phyloP scores from a whole-genome alignment of 2,797 vertebrate genomes.

The Brachymystax lenok region DNA sequence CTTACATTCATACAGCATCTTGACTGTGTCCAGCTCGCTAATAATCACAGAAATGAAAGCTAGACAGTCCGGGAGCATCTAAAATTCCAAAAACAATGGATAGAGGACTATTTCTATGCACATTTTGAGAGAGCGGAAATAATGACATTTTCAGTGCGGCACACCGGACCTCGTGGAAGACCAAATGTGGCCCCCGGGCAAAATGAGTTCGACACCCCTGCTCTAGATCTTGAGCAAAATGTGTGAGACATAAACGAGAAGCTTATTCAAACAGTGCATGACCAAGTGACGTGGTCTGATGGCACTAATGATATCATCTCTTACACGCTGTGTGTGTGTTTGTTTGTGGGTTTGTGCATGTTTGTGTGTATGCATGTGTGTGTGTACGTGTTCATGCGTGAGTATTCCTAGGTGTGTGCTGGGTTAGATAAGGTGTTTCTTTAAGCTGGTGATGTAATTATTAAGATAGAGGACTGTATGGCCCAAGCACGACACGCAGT shows the following conservation, averaged over 20 bases:
- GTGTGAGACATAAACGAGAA: not conserved
- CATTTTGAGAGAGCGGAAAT: no score
- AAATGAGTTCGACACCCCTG: no score
- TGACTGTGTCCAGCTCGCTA: no score
- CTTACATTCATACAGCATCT: no score
- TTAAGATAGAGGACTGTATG: slow-evolving; percentile 26
- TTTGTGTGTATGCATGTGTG: slow-evolving; percentile 12
- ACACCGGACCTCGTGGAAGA: no score
- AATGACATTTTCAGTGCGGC: no score
- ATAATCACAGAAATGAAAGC: no score
- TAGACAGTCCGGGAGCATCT: no score
- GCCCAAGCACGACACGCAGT: slow-evolving; percentile 9
- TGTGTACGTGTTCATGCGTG: slow-evolving; percentile 23
- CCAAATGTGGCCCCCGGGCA: no score
- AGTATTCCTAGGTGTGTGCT: not conserved
- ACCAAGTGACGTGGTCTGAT: not conserved
- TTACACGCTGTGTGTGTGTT: not conserved
- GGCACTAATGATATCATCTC: not conserved
- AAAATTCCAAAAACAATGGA: no score
- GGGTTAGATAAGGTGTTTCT: slow-evolving; percentile 42
- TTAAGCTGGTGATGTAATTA: slow-evolving; percentile 38
- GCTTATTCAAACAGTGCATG: not conserved
- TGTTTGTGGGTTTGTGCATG: slow-evolving; percentile 32
- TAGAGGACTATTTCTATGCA: no score
- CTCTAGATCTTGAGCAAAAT: not conserved